phyloP scores from a whole-genome alignment of 2,113 vertebrate species.

The Corynorhinus townsendii region DNA sequence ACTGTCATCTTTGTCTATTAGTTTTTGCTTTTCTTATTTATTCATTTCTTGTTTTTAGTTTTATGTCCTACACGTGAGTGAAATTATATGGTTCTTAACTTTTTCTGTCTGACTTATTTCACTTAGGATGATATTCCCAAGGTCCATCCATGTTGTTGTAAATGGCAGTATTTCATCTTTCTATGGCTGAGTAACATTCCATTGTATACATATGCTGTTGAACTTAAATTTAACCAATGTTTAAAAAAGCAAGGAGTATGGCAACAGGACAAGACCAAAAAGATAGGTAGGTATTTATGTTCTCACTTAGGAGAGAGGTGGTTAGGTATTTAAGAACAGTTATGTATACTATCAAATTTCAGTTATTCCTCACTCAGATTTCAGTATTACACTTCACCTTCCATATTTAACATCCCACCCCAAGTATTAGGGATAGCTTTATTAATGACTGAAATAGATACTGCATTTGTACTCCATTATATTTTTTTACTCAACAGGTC shows the following conservation, averaged over 20 bases:
- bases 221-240: neutral
- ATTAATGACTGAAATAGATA: neutral
- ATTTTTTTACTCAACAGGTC: neutral
- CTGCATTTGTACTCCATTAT: neutral
- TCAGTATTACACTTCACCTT: neutral
- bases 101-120: neutral
- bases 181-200: neutral
- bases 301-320: neutral
- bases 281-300: neutral
- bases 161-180: neutral
- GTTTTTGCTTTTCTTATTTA: neutral
- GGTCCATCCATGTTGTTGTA: neutral
- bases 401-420: neutral
- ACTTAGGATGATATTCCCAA: neutral
- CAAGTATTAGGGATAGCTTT: neutral
- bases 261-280: neutral
- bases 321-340: neutral
- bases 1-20: neutral
- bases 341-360: neutral
- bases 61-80: neutral
- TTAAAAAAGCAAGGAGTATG: neutral
- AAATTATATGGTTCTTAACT: neutral
- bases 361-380: neutral
- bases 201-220: neutral
- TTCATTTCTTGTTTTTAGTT: neutral